These are phyloP conservation scores for Dryobotodes eremita DNA, from an alignment of 2,888 invertebrate species.

Conservation along the genomic window DNA sequence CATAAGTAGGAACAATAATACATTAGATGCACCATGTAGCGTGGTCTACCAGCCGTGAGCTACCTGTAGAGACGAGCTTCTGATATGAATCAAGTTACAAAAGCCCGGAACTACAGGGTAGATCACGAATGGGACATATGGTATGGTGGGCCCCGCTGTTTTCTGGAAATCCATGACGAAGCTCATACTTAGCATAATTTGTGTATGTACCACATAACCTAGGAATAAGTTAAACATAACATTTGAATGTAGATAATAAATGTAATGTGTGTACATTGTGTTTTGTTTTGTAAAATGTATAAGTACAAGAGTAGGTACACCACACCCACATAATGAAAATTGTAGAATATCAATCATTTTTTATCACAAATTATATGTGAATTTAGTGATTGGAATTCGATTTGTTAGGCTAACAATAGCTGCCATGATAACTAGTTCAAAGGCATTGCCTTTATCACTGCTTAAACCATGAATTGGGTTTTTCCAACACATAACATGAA, in stretches of 20 bases:
- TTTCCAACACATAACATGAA: constrained; percentile 5
- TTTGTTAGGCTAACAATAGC: constrained; percentile 19
- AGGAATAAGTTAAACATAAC: constrained; percentile 8
- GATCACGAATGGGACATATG: constrained; percentile 93
- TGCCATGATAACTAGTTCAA: constrained; percentile 18
- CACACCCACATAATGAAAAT: too few species aligned
- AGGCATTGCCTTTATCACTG: too few species aligned
- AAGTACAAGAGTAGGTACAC: neutral
- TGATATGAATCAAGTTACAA: constrained; percentile 98
- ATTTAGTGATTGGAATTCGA: neutral
- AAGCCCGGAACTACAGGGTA: constrained; percentile 99
- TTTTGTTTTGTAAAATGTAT: constrained; percentile 6
- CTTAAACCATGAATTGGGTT: neutral
- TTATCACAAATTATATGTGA: constrained; percentile 7
- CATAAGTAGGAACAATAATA: neutral
- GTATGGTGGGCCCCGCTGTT: constrained; percentile 11
- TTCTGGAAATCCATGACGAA: constrained; percentile 30
- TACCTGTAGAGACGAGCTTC: constrained; percentile 99
- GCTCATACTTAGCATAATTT: neutral
- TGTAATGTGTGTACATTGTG: neutral
- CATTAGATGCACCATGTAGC: constrained; percentile 84
- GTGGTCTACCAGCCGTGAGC: constrained; percentile 99
- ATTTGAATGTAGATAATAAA: neutral
- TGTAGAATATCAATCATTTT: neutral
- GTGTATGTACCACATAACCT: constrained; percentile 92